phyloP scores from a whole-genome alignment of 2,888 invertebrate genomes.

The Drosophila koepferae region DNA sequence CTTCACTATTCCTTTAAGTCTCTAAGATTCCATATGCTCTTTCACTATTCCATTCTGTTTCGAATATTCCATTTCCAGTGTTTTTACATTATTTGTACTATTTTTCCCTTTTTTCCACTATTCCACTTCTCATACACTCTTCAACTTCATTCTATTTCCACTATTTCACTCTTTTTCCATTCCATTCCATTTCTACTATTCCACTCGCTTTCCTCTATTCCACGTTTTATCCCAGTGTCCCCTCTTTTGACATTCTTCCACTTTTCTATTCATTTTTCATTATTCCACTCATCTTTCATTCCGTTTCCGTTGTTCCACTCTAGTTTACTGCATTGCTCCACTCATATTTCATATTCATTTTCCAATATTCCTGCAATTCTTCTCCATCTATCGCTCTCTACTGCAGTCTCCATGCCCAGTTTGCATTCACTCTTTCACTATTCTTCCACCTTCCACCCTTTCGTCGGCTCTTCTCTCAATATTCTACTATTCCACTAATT shows the following conservation, averaged over 20 bases:
- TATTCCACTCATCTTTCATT: neutral
- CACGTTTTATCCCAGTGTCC: no score
- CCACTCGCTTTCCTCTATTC: neutral
- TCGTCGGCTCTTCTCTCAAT: neutral
- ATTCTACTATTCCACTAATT: constrained; percentile 6
- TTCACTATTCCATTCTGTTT: neutral
- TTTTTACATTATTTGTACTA: neutral
- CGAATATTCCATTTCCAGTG: neutral
- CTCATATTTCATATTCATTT: no score
- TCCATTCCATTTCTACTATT: neutral
- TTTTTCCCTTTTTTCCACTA: neutral
- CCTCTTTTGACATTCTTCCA: no score
- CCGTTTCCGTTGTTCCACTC: neutral
- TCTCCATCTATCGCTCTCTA: neutral
- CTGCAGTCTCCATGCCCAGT: neutral
- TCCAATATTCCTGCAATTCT: neutral
- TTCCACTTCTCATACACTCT: neutral
- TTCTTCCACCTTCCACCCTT: neutral
- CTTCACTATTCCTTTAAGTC: no score
- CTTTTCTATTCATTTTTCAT: neutral
- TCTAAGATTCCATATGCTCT: no score
- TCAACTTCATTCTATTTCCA: neutral
- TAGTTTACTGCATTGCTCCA: neutral
- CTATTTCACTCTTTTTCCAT: neutral
- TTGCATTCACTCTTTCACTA: neutral